Evolutionary conservation across 2,113 vertebrate genomes (phyloP).

Genomic region (Capreolus pygargus): DNA sequence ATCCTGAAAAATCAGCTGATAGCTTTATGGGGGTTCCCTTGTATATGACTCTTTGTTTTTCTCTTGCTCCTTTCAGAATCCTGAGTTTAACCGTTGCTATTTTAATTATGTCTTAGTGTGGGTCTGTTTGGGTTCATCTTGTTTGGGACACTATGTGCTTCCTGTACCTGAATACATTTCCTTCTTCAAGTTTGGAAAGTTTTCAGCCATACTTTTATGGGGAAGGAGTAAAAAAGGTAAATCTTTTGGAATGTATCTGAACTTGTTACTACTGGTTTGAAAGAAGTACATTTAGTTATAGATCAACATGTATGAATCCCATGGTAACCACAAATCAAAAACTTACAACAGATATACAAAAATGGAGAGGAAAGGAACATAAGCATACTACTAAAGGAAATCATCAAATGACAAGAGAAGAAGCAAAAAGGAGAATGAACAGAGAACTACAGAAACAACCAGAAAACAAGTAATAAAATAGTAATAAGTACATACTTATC

Average conservation of each 20-base stretch:
- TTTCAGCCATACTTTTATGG: no score
- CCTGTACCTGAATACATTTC: no score
- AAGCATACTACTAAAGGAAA: not conserved
- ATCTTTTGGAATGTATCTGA: not conserved
- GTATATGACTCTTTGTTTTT: no score
- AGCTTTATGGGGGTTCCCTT: no score
- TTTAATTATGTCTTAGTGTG: no score
- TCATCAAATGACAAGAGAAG: not conserved
- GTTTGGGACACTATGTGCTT: no score
- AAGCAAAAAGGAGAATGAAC: not conserved
- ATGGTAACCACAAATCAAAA: not conserved
- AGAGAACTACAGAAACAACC: not conserved
- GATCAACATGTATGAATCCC: not conserved
- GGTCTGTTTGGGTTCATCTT: no score
- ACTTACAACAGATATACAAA: not conserved
- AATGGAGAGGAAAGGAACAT: not conserved
- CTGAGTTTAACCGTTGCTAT: no score
- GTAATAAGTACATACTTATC: not conserved
- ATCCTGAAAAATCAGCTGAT: no score
- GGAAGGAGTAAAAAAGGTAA: not conserved
- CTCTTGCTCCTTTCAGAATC: no score
- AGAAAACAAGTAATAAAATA: not conserved
- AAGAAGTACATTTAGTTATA: not conserved
- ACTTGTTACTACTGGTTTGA: not conserved
- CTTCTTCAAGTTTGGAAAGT: no score